Evolutionary conservation across 2,113 vertebrate genomes (phyloP).

Genomic region (Suricata suricatta): DNA sequence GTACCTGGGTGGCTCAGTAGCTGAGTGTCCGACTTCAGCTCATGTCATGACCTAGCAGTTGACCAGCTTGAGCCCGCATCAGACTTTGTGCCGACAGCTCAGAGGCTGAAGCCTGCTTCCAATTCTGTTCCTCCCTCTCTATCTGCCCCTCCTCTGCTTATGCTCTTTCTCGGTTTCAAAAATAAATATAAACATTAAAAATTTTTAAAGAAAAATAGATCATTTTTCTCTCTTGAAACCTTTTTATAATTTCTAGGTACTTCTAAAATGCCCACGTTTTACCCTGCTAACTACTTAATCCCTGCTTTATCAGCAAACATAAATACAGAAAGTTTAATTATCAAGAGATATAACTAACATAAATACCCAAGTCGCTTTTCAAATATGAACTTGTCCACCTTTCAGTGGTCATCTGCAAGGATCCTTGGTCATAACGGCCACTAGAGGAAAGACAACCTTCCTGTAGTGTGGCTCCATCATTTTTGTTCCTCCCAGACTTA

Average conservation of each 20-base stretch:
- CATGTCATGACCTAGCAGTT: too few species aligned
- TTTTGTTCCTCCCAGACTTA: neutral
- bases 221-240: neutral
- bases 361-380: neutral
- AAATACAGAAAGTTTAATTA: constrained; percentile 1
- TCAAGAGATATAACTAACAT: neutral
- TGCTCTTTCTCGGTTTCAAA: too few species aligned
- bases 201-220: neutral
- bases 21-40: too few species aligned
- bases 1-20: too few species aligned
- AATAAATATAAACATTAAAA: too few species aligned
- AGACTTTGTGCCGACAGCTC: too few species aligned
- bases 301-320: neutral
- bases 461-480: neutral
- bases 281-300: neutral
- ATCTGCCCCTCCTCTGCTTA: too few species aligned
- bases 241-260: neutral
- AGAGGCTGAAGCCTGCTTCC: too few species aligned
- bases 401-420: neutral
- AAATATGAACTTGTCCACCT: neutral
- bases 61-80: too few species aligned
- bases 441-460: neutral
- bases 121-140: too few species aligned
- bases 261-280: neutral
- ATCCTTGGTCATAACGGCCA: neutral